These are phyloP conservation scores for Eospalax fontanierii DNA, from an alignment of 2,797 vertebrate genomes.

Conservation along the genomic window DNA sequence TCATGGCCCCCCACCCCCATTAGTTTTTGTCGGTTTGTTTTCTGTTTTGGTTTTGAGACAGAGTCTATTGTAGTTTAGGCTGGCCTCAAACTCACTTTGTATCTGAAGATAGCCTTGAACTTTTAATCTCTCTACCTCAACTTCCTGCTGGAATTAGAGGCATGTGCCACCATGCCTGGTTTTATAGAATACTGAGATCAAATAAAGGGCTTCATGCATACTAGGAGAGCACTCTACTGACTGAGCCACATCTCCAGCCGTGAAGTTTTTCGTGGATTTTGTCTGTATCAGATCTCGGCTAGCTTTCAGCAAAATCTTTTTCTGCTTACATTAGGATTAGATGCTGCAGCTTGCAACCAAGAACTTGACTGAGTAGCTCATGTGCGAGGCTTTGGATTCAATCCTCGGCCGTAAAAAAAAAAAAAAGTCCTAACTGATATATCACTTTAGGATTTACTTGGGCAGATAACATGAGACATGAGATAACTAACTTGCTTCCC, in stretches of 20 bases:
- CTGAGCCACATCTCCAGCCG: not conserved
- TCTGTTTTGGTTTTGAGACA: not conserved
- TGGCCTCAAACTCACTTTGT: not conserved
- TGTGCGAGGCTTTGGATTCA: not conserved
- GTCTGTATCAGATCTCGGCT: slow-evolving; percentile 5
- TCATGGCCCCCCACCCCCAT: not conserved
- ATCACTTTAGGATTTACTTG: slow-evolving; percentile 40
- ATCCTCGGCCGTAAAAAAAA: not conserved
- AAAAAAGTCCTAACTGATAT: not conserved
- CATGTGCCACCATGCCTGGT: no score
- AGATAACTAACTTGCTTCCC: not conserved
- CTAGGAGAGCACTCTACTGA: not conserved
- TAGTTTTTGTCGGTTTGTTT: not conserved
- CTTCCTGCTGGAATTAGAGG: not conserved
- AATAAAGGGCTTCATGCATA: not conserved
- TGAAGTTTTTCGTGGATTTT: not conserved
- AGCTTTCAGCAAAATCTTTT: slow-evolving; percentile 52
- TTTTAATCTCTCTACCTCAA: not conserved
- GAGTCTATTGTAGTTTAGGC: not conserved
- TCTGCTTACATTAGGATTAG: slow-evolving; percentile 31
- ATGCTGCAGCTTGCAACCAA: slow-evolving; percentile 59
- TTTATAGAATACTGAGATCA: not conserved
- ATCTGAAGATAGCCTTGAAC: not conserved
- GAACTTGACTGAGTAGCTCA: slow-evolving; percentile 11
- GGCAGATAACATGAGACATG: not conserved